These are phyloP conservation scores for Conus canariensis DNA, from an alignment of 2,888 invertebrate genomes.

Conservation along the genomic window DNA sequence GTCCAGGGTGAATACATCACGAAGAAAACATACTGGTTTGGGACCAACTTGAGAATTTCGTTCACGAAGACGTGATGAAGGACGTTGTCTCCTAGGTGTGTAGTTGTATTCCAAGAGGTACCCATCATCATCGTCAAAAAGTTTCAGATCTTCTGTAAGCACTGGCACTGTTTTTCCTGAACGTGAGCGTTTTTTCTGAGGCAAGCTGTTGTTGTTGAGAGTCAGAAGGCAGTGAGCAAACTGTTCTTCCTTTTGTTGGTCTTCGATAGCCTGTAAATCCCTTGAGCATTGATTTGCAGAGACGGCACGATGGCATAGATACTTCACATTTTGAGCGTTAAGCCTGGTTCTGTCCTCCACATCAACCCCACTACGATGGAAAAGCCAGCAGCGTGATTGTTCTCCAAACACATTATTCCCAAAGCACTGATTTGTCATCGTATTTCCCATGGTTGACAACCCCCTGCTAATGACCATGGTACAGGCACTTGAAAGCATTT, in stretches of 20 bases:
- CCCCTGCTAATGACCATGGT: too few relatives aligned
- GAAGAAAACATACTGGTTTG: background rate
- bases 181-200: background rate
- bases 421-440: background rate
- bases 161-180: background rate
- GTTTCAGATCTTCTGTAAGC: background rate
- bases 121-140: background rate
- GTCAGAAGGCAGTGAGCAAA: background rate
- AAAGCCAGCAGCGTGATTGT: too few relatives aligned
- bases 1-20: background rate
- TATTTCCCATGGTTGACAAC: background rate
- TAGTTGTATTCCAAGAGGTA: slow-evolving; percentile 16
- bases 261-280: background rate
- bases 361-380: background rate
- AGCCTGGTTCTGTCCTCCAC: background rate
- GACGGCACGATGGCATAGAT: background rate
- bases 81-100: background rate
- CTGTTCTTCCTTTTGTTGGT: background rate
- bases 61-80: background rate
- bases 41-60: background rate
- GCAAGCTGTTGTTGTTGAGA: slow-evolving; percentile 37
- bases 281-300: background rate
- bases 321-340: background rate
- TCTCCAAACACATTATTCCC: background rate
- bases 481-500: background rate